Evolutionary conservation across 23 tunicate species (phyloP).

Genomic region (Botrylloides violaceus): DNA sequence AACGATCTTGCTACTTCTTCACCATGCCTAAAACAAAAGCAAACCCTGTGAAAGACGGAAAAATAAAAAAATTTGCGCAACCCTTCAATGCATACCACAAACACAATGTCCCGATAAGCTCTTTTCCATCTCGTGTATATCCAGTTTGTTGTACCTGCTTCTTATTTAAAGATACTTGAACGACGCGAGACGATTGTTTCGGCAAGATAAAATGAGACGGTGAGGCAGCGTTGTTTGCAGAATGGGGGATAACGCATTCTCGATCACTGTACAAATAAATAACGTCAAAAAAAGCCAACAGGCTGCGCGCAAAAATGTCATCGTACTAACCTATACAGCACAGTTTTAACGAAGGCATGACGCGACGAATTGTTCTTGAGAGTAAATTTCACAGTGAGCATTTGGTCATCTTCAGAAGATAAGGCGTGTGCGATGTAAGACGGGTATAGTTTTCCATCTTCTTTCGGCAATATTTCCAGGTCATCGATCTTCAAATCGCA

Average conservation of each 20-base stretch:
- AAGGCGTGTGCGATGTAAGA: neutral
- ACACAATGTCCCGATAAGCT: constrained; percentile 8
- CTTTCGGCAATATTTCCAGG: constrained; percentile 14
- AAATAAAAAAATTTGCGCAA: neutral
- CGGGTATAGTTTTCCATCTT: neutral
- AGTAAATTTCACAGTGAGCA: constrained; percentile 7
- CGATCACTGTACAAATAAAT: neutral
- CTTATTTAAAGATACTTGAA: neutral
- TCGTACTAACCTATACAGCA: constrained; percentile 45
- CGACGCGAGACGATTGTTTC: constrained; percentile 27
- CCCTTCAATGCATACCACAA: constrained; percentile 6
- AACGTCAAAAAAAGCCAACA: neutral
- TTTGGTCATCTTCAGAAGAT: neutral
- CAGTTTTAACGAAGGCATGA: constrained; percentile 46
- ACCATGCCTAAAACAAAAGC: constrained; percentile 38
- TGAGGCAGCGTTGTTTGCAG: constrained; percentile 1
- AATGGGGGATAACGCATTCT: neutral
- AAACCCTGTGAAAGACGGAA: neutral
- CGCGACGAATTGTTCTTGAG: constrained; percentile 35
- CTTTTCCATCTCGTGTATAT: constrained; percentile 18
- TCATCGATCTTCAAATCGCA: constrained; percentile 38
- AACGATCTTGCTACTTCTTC: constrained; percentile 58
- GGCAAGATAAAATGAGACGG: constrained; percentile 49
- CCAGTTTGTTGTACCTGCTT: neutral
- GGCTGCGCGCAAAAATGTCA: neutral